Base-by-base conservation (phyloP, 2,888 invertebrate genomes). In the Eupithecia subumbrata region DNA sequence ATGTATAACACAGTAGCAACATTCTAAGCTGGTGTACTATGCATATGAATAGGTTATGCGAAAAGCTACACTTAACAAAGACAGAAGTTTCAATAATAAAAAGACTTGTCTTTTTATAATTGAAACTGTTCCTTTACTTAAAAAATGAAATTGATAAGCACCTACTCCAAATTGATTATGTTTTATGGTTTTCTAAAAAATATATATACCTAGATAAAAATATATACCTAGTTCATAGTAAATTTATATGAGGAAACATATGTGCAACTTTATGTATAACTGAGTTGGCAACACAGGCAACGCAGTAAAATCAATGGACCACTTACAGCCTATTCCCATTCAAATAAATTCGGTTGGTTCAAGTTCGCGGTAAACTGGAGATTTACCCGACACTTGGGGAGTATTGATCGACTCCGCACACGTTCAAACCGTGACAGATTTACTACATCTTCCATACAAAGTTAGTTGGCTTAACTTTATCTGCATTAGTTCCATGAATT, bases 261-360 rank as follows among this genome's bases (percentile, higher is more conserved):
- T n/a, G 11, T 11, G 22, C 11, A 22, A 22, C 22, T 56, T 56
- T 56, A 22, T 22, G 56, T 14, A 12, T 60, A 25, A 25, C 43
- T 43, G 22, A 22, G 40, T 45, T 68, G 84, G 83, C 84, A 85
- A 84, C 87, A 89, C 86, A 84, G 85, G 81, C 85, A 82, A 85
- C 85, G 85, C 87, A 89, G 84, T 90, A 85, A 90, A 90, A 90
- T 88, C 90, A 90, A 89, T 89, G 87, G 89, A 85, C 89, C 87
- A 88, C 87, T 88, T 87, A 86, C 84, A 86, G 85, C 84, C 86
- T 85, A 83, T 87, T 86, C 85, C 84, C 87, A 88, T 88, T 86
- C 83, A 85, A 86, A 88, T 89, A 87, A 87, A 87, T 89, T 85
- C 81, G 74, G 76, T 85, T 81, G 74, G 76, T 82, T 79, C 82